phyloP scores from a whole-genome alignment of 37 sponge, comb jelly and placozoan genomes.

The Diacarnus erythraeanus region DNA sequence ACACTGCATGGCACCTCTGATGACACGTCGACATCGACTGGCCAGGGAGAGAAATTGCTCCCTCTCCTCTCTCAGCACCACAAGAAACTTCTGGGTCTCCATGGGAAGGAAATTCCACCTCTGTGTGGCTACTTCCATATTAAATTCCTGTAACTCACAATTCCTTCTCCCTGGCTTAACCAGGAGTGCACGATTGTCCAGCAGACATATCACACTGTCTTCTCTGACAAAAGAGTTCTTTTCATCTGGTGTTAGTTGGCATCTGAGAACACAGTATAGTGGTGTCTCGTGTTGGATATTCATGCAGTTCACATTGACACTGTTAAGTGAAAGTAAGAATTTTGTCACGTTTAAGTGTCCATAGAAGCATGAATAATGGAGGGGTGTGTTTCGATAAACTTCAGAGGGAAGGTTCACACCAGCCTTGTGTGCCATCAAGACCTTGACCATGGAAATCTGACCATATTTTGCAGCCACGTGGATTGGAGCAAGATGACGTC shows the following conservation, averaged over 20 bases:
- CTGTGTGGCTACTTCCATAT: slow-evolving; percentile 24
- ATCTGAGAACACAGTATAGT: slow-evolving; percentile 65
- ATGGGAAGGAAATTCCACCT: slow-evolving; percentile 69
- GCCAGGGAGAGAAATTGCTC: slow-evolving; percentile 10
- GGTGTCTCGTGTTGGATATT: slow-evolving; percentile 66
- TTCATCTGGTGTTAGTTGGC: slow-evolving; percentile 43
- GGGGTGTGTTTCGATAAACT: slow-evolving; percentile 56
- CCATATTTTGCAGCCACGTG: slow-evolving; percentile 52
- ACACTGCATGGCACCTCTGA: slow-evolving; percentile 31
- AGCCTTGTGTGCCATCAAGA: slow-evolving; percentile 26
- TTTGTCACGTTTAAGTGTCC: slow-evolving; percentile 37
- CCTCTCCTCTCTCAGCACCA: slow-evolving; percentile 48
- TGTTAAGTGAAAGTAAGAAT: slow-evolving; percentile 13
- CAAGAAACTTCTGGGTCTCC: slow-evolving; percentile 62
- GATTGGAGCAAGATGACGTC: slow-evolving; percentile 39
- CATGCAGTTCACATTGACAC: slow-evolving; percentile 36
- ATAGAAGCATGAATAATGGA: slow-evolving; percentile 72
- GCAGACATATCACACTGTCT: slow-evolving; percentile 55
- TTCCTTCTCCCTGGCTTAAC: slow-evolving; percentile 36
- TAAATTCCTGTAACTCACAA: slow-evolving; percentile 54
- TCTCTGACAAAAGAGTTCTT: slow-evolving; percentile 46
- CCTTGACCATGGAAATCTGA: slow-evolving; percentile 36
- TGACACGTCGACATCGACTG: slow-evolving; percentile 13
- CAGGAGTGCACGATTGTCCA: slow-evolving; percentile 36
- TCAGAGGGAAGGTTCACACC: slow-evolving; percentile 29